phyloP scores from a whole-genome alignment of 2,113 vertebrate genomes.

The Perca fluviatilis region DNA sequence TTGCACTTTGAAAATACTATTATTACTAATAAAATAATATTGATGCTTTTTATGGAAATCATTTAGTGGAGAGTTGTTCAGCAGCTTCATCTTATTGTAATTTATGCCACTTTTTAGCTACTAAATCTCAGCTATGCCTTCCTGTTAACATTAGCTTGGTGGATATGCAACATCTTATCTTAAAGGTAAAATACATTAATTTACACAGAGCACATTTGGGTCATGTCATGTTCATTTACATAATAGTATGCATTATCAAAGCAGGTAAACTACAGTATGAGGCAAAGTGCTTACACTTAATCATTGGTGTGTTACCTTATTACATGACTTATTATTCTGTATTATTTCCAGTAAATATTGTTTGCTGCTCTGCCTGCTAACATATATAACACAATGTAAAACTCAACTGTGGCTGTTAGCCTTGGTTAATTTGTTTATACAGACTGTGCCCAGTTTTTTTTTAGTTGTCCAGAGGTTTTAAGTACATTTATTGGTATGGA shows the following conservation, averaged over 20 bases:
- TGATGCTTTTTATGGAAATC: slow-evolving; percentile 63
- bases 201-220: slow-evolving; percentile 83
- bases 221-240: slow-evolving; percentile 82
- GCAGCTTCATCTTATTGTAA: slow-evolving; percentile 71
- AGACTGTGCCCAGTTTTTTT: slow-evolving; percentile 6
- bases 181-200: slow-evolving; percentile 86
- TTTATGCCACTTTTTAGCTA: slow-evolving; percentile 72
- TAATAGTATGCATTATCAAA: slow-evolving; percentile 83
- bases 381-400: slow-evolving; percentile 6
- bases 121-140: slow-evolving; percentile 63
- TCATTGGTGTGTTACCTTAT: slow-evolving; percentile 76
- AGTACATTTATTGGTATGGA: background rate
- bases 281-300: slow-evolving; percentile 79
- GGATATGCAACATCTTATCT: slow-evolving; percentile 66
- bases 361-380: slow-evolving; percentile 23
- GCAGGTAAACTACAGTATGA: slow-evolving; percentile 74
- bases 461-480: background rate
- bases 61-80: slow-evolving; percentile 68
- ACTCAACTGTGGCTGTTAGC: slow-evolving; percentile 5
- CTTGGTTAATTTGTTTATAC: slow-evolving; percentile 1
- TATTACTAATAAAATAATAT: slow-evolving; percentile 66
- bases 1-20: slow-evolving; percentile 54
- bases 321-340: slow-evolving; percentile 47
- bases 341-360: slow-evolving; percentile 36
- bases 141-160: slow-evolving; percentile 64